A percentile compares a stretch with the other conserved stretches of the same genome.
These are phyloP conservation scores for Ictalurus furcatus DNA, from an alignment of 2,113 vertebrate genomes.

Conservation along the genomic window DNA sequence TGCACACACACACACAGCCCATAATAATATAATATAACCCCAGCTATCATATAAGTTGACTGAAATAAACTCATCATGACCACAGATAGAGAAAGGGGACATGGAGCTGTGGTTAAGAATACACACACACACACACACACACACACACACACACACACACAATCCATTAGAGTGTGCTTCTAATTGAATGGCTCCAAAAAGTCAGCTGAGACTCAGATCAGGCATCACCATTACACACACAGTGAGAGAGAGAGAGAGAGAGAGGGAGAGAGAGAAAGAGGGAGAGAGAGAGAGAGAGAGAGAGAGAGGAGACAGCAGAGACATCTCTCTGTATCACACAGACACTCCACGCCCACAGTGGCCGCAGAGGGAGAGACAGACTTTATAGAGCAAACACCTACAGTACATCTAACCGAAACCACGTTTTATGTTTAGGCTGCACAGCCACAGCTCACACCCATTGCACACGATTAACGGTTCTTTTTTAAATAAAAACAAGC, in stretches of 20 bases:
- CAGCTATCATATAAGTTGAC: neutral
- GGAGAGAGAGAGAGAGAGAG: neutral
- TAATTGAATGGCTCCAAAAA: no score
- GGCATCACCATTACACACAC: no score
- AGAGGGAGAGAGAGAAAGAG: neutral
- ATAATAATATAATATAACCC: neutral
- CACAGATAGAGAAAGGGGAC: neutral
- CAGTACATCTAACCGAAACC: conserved; percentile 57
- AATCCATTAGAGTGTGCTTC: no score
- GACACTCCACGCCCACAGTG: conserved; percentile 20
- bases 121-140: neutral
- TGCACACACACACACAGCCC: neutral
- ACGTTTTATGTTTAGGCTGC: conserved; percentile 56
- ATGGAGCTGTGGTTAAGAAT: neutral
- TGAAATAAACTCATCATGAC: neutral
- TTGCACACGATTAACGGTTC: conserved; percentile 4
- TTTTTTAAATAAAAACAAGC: conserved; percentile 47
- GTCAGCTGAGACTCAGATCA: no score
- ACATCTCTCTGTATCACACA: conserved; percentile 36
- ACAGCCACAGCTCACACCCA: conserved; percentile 62
- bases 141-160: neutral
- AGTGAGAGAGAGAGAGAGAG: neutral
- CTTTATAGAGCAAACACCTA: conserved; percentile 45
- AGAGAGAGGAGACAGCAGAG: neutral
- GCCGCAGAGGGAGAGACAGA: conserved; percentile 25